Evolutionary conservation across 2,888 invertebrate species (phyloP).

Genomic region (Eumerus sabulonum): DNA sequence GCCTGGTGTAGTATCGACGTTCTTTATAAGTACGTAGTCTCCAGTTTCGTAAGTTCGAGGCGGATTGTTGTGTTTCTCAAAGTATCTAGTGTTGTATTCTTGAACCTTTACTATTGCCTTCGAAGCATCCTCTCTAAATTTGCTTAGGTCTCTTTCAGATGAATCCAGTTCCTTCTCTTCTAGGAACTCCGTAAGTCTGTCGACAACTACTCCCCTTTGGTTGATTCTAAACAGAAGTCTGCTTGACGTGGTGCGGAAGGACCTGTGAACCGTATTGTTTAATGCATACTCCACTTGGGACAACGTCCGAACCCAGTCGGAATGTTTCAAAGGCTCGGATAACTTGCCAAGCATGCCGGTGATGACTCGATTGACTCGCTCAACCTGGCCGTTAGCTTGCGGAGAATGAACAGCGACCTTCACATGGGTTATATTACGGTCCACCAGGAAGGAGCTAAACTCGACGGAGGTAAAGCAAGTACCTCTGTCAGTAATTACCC

Average conservation of each 20-base stretch:
- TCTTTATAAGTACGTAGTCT: constrained; percentile 70
- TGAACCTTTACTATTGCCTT: constrained; percentile 5
- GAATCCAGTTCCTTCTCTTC: constrained; percentile 3
- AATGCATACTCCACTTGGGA: background rate
- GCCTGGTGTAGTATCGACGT: constrained; percentile 55
- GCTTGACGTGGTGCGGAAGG: constrained; percentile 71
- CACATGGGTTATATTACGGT: too few species aligned
- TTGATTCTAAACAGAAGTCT: constrained; percentile 71
- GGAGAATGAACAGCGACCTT: too few species aligned
- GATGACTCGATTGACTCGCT: constrained; percentile 21
- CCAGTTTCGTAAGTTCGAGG: constrained; percentile 40
- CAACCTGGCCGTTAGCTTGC: too few species aligned
- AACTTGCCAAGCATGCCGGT: constrained; percentile 15
- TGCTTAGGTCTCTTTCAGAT: background rate
- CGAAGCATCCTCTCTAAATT: constrained; percentile 5
- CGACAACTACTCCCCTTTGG: constrained; percentile 69
- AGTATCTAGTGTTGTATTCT: too few species aligned
- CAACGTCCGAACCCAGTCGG: constrained; percentile 20
- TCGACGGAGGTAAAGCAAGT: too few species aligned
- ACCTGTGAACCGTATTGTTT: background rate
- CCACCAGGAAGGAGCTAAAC: too few species aligned
- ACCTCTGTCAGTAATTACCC: too few species aligned
- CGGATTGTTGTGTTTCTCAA: constrained; percentile 14
- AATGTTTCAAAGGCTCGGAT: constrained; percentile 22
- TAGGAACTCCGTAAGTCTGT: constrained; percentile 55